Evolutionary conservation across 2,797 vertebrate species (phyloP).

Genomic region (Oophaga sylvatica): DNA sequence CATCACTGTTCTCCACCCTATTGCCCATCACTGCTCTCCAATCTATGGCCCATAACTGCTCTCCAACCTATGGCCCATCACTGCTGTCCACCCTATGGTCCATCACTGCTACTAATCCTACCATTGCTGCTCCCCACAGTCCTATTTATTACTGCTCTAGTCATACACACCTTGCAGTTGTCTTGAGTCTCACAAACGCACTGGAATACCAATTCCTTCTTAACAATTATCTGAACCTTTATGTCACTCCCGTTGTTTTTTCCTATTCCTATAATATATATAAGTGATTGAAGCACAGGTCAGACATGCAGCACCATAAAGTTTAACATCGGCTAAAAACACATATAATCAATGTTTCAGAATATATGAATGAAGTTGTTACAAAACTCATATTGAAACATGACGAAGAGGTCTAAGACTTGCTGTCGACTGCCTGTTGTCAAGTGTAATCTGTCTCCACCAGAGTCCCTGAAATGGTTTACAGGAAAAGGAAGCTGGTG

Average conservation of each 20-base stretch:
- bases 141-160: not conserved
- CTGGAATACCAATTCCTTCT: slow-evolving; percentile 79
- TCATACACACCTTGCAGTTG: slow-evolving; percentile 81
- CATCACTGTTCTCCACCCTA: not conserved
- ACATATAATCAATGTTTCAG: too few relatives aligned
- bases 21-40: not conserved
- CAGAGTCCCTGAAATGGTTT: too few relatives aligned
- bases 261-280: slow-evolving; percentile 82
- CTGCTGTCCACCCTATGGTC: not conserved
- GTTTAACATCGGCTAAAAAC: too few relatives aligned
- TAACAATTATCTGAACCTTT: slow-evolving; percentile 81
- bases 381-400: too few relatives aligned
- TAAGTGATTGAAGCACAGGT: not conserved
- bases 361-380: too few relatives aligned
- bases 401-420: too few relatives aligned
- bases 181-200: slow-evolving; percentile 81
- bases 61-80: not conserved
- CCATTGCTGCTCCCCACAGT: not conserved
- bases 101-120: not conserved
- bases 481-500: too few relatives aligned
- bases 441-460: too few relatives aligned
- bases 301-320: not conserved
- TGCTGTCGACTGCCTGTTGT: too few relatives aligned
- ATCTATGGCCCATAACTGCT: not conserved
- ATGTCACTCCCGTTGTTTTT: slow-evolving; percentile 88